Conservation (phyloP, 2,797 vertebrate species). For the Chromis chromis region DNA sequence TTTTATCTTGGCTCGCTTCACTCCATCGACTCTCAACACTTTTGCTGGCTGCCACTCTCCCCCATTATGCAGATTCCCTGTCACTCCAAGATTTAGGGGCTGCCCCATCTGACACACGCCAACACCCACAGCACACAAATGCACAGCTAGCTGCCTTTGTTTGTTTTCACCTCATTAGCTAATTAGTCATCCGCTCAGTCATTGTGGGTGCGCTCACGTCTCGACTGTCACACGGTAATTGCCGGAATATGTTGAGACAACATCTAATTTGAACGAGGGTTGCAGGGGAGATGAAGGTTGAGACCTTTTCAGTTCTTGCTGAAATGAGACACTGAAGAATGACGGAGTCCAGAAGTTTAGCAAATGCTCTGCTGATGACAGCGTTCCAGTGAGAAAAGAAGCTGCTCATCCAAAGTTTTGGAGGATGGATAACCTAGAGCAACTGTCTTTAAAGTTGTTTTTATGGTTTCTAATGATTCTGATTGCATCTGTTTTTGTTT, state of each 20-base stretch:
- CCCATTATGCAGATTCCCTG: conserved; percentile 56
- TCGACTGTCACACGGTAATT: conserved; percentile 66
- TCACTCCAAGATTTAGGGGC: conserved; percentile 45
- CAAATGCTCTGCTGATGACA: conserved; percentile 13
- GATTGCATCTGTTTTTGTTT: not conserved
- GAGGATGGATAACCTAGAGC: not conserved
- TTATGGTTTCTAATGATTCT: not conserved
- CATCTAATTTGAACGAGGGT: conserved; percentile 63
- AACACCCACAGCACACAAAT: conserved; percentile 37
- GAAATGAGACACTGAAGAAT: conserved; percentile 56
- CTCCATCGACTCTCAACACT: conserved; percentile 40
- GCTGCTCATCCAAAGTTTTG: not conserved
- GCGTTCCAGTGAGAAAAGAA: not conserved
- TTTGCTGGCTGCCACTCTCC: conserved; percentile 41
- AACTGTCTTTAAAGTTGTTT: not conserved
- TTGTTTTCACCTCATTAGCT: conserved; percentile 66
- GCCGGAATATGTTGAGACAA: conserved; percentile 63
- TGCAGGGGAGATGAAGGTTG: conserved; percentile 38
- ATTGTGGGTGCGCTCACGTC: conserved; percentile 27
- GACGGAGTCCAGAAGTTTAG: conserved; percentile 25
- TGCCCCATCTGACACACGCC: conserved; percentile 32
- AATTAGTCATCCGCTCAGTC: conserved; percentile 57
- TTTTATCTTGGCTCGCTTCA: conserved; percentile 36
- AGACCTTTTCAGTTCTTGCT: conserved; percentile 54
- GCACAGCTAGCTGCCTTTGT: conserved; percentile 48